Base-by-base conservation (phyloP, 2,888 invertebrate genomes). In the Maniola hyperantus region DNA sequence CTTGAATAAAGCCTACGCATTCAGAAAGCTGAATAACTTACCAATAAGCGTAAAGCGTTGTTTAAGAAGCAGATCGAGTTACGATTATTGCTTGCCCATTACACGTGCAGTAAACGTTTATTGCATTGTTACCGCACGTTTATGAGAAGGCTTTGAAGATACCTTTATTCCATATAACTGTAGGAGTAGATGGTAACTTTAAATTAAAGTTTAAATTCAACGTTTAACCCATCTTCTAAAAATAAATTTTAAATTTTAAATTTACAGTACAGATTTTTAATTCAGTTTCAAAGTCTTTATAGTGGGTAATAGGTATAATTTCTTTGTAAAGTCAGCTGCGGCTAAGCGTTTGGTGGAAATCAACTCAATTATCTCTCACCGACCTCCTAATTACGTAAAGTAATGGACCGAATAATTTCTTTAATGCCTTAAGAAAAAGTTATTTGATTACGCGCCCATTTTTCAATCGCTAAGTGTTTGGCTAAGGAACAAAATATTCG, bases 91-190 rank as follows among this genome's bases (percentile, higher is more conserved):
- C 58, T 63, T 48, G 33, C 36, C 57, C 57, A 58, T 51, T 68
- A 65, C 39, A 44, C 50, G 55, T 42, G 48, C 48, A 54, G 60
- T 64, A 20, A 57, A 57, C 60, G 36, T 64, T 67, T 68, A 65
- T 68, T 63, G 68, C 65, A 54, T 65, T 65, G 65, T 65, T 58
- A 68, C 55, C 57, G 61, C 39, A 57, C 57, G 33, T 58, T 65
- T 61, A 68, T 68, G 55, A 61, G 50, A 58, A 60, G 64, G 60
- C 59, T 44, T 39, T 39, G n/a, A 6, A 15, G 11, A 20, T 51
- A 33, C 50, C 33, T 64, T 51, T 62, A 51, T 42, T 33, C 54
- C 20, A n/a, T 59, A 50, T 33, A n/a, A n/a, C 36, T 36, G 34
- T 8, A 13, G 54, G 34, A 33, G 15, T 34, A 55, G 33, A 54